Evolutionary conservation across 2,888 invertebrate species (phyloP), one percentile per base, ranked within the genome.

Genomic region (Pimpla rufipes): DNA sequence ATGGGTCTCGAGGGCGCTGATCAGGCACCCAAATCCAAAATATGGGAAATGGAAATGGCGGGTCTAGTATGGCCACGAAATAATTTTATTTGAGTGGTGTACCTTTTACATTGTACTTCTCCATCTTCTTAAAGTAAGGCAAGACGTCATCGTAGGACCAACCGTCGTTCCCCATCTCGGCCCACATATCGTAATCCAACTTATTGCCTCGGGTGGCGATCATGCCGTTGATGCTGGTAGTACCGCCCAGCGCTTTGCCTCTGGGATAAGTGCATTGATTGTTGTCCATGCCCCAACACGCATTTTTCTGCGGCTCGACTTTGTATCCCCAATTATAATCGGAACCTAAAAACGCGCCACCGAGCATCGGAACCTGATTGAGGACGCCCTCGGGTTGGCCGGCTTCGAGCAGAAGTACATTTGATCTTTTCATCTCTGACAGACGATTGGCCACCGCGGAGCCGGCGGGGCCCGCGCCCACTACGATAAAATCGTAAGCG

Each of bases 221-320:
- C 93, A 93, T 92, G 75, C 91, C 91, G 83, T 93, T 92, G 7
- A 93, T 84, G 0, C 88, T 88, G 45, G 92, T 92, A 0, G 90
- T 91, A 0, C 93, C 93, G 0, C 93, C 93, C 5, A 93, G 84
- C 0, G 85, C 86, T 86, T 91, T 93, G 8, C 93, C 93, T 83
- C 96, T 94, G 0, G 97, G 97, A 96, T 96, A 97, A 87, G 96
- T 95, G 91, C 97, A 97, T 84, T 96, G 96, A 85, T 95, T 94
- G 85, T 96, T 95, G 85, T 96, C 95, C 94, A 97, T 96, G 6
- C 97, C 95, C 13, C 94, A 92, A 81, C 96, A 96, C 0, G 96
- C 94, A 16, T 94, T 94, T 0, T 94, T 93, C 87, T 96, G 96
- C 0, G 95, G 95, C 87, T 96, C 95, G 83, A 96, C 95, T 57